These are phyloP conservation scores for Ennomos quercinarius DNA, from an alignment of 2,888 invertebrate genomes.

Conservation along the genomic window DNA sequence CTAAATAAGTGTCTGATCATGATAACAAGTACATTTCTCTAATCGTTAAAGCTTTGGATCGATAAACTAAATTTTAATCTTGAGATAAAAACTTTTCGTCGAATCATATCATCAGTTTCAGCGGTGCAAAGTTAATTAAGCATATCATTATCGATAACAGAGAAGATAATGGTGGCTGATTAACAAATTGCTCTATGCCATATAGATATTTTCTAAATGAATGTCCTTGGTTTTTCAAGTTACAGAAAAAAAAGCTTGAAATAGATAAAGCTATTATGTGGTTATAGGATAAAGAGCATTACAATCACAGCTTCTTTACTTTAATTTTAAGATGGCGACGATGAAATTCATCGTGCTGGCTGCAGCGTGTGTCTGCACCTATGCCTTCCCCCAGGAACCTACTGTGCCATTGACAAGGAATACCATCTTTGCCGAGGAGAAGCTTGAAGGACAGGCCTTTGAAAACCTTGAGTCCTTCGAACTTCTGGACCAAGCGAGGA, in stretches of 20 bases:
- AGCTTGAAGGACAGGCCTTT: constrained; percentile 65
- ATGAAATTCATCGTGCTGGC: constrained; percentile 55
- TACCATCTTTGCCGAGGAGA: constrained; percentile 74
- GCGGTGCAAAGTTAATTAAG: constrained; percentile 24
- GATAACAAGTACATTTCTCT: too few relatives aligned
- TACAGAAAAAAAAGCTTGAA: too few relatives aligned
- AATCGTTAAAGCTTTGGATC: not conserved
- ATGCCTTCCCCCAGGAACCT: constrained; percentile 51
- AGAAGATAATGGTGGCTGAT: constrained; percentile 18
- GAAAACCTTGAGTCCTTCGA: constrained; percentile 52
- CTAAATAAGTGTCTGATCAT: too few relatives aligned
- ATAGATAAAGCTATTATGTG: too few relatives aligned
- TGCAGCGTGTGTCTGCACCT: constrained; percentile 50
- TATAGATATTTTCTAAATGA: not conserved
- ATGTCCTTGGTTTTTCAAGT: too few relatives aligned
- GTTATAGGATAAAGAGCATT: too few relatives aligned
- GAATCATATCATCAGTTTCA: constrained; percentile 13
- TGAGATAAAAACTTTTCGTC: constrained; percentile 4
- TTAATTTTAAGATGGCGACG: constrained; percentile 67
- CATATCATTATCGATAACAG: constrained; percentile 18
- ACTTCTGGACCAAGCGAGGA: constrained; percentile 26
- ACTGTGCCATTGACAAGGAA: constrained; percentile 53
- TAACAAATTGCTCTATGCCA: constrained; percentile 4
- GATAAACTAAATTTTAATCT: constrained; percentile 20
- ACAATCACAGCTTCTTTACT: too few relatives aligned